Evolutionary conservation across 2,888 invertebrate species (phyloP), one percentile per base, ranked within the genome.

Genomic region (Eupithecia tripunctaria): DNA sequence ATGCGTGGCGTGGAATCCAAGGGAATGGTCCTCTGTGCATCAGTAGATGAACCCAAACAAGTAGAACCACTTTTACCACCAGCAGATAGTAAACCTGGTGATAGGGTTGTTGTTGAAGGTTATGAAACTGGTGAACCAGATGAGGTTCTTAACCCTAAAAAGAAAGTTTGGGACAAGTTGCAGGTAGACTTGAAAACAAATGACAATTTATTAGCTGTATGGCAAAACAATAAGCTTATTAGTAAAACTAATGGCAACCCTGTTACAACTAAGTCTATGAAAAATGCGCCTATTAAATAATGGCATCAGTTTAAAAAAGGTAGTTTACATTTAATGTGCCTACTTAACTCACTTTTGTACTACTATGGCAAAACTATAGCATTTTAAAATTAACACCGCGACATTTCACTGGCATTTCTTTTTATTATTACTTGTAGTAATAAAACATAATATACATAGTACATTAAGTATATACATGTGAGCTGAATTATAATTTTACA

Each of bases 131-230:
- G 97, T 27, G 94, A 95, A 68, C 97, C 98, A 3, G 98, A 98
- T 91, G 96, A 97, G 38, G 96, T 98, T 76, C 92, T 99, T 1
- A 99, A 99, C 90, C 99, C 99, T 0, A 99, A 99, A 91, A 99
- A 99, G 92, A 99, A 99, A 95, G 95, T 98, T n/a, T 99, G 99
- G 99, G 99, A 99, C 82, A 98, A 98, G 89, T 89, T 99, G 59
- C 98, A 98, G 89, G 95, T 94, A 29, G 97, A 97, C 88, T 94
- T 98, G 29, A 96, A 96, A 87, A 97, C 97, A 1, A 96, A 96
- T 90, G 91, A 94, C 3, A 95, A 95, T 66, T 96, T 97, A 75
- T 88, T 96, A 77, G 98, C 98, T 66, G 96, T 97, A 69, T 99
- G 99, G 99, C 97, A 97, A 90, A 97, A 97, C 32, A 97, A 96